Base-by-base conservation (phyloP, 2,888 invertebrate genomes). In the Amaurobius ferox region DNA sequence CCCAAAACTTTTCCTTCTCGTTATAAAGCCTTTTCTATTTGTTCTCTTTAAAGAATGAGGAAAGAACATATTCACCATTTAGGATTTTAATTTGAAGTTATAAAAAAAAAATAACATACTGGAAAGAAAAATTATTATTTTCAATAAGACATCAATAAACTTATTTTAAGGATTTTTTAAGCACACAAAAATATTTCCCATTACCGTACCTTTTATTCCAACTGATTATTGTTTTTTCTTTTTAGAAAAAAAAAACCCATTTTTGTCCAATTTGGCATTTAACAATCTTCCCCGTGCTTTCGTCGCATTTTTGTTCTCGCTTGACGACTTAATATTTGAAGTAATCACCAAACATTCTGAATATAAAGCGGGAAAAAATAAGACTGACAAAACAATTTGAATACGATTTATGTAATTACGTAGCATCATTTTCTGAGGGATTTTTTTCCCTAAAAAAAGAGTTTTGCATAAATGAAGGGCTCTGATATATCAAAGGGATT, bases 401-500 rank as follows among this genome's bases (percentile, higher is more conserved):
- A 44, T 44, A 44, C 44, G 44, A 44, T 44, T 44, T 44, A 44
- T 44, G 44, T 44, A 44, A 44, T 44, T 44, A 44, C 44, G 44
- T n/a, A 44, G 44, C 44, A 44, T 44, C 44, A 44, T 44, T 44
- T 44, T 44, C 16, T 44, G 2, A 11, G 9, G 44, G 2, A 11
- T 44, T 44, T 44, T 44, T 44, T 13, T 44, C 16, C 16, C 16
- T 44, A 44, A 44, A 16, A 13, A 11, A 44, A 44, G 16, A 44
- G 44, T 44, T 44, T 44, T 44, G n/a, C 44, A 44, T n/a, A 44
- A 44, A 44, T 44, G 44, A 44, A 44, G 44, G 16, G n/a, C 16
- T 2, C 44, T 44, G 16, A 44, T 44, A 44, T 44, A 44, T 44
- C 44, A 44, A 44, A 44, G n/a, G 44, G n/a, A 6, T 16, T 44